Evolutionary conservation across 92 coral and sea anemone species (phyloP).

Genomic region (Ricordea florida): DNA sequence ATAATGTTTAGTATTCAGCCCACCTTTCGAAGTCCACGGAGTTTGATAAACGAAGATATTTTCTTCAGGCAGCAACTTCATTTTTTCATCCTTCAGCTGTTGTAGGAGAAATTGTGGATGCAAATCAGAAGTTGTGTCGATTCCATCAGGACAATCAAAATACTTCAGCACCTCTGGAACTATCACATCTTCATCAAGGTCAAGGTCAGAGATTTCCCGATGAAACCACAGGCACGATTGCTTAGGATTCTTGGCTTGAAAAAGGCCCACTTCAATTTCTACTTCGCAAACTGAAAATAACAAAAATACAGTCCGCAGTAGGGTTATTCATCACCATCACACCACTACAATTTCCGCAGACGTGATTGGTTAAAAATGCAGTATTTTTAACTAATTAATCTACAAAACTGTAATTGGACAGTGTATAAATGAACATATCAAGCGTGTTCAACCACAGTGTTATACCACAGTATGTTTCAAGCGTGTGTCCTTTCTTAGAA

Average conservation of each 20-base stretch:
- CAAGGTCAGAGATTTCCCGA: constrained; percentile 57
- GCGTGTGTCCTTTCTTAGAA: too few relatives aligned
- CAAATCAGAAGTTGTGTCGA: not conserved
- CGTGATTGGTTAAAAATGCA: too few relatives aligned
- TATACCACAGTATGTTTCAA: too few relatives aligned
- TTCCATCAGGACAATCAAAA: constrained; percentile 4
- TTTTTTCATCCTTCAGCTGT: constrained; percentile 40
- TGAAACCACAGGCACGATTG: constrained; percentile 82
- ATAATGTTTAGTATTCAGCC: too few relatives aligned
- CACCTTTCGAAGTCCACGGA: constrained; percentile 77
- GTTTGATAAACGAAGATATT: constrained; percentile 53
- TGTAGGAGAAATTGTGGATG: constrained; percentile 29
- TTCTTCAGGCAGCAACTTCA: constrained; percentile 31
- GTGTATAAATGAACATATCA: too few relatives aligned
- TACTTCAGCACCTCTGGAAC: constrained; percentile 27
- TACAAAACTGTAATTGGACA: too few relatives aligned
- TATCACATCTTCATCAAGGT: not conserved
- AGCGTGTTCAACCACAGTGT: too few relatives aligned
- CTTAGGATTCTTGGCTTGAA: constrained; percentile 37
- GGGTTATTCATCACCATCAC: too few relatives aligned
- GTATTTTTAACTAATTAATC: too few relatives aligned
- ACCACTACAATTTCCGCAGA: too few relatives aligned
- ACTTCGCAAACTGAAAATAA: constrained; percentile 64
- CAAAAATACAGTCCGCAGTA: not conserved
- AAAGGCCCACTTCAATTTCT: constrained; percentile 70